Evolutionary conservation across 1,140 invertebrate species (phyloP).

Genomic region (Euglossa dilemma): DNA sequence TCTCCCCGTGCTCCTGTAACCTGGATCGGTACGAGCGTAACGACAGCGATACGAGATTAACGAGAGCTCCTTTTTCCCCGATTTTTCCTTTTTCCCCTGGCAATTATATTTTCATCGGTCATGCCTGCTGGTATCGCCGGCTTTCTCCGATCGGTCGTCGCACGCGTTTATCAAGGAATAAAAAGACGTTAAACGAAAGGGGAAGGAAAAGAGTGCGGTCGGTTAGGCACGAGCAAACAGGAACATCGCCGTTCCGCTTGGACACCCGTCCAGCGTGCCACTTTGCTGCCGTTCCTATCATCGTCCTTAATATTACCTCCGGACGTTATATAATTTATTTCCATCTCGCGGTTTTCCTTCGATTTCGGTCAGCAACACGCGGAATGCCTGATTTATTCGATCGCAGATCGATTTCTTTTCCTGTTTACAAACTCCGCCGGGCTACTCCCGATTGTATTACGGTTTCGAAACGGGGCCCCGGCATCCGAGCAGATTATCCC

Average conservation of each 20-base stretch:
- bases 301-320: background rate
- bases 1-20: background rate
- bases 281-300: background rate
- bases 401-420: background rate
- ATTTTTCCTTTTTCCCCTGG: background rate
- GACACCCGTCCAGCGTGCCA: background rate
- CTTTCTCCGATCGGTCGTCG: constrained; percentile 15
- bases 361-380: background rate
- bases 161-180: background rate
- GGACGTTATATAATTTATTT: background rate
- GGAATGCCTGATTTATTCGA: background rate
- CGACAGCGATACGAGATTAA: background rate
- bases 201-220: constrained; percentile 28
- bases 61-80: background rate
- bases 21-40: constrained; percentile 12
- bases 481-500: constrained; percentile 40
- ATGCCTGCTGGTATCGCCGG: background rate
- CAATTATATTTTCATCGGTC: constrained; percentile 39
- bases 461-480: constrained; percentile 1
- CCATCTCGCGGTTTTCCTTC: background rate
- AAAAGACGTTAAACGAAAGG: constrained; percentile 37
- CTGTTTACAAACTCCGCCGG: background rate
- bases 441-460: background rate
- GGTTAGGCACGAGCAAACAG: background rate
- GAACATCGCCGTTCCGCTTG: background rate